Percentiles rank a stretch among this genome's conserved stretches.
Conservation (phyloP, 2,113 vertebrate genomes). For the Mirza zaza region DNA sequence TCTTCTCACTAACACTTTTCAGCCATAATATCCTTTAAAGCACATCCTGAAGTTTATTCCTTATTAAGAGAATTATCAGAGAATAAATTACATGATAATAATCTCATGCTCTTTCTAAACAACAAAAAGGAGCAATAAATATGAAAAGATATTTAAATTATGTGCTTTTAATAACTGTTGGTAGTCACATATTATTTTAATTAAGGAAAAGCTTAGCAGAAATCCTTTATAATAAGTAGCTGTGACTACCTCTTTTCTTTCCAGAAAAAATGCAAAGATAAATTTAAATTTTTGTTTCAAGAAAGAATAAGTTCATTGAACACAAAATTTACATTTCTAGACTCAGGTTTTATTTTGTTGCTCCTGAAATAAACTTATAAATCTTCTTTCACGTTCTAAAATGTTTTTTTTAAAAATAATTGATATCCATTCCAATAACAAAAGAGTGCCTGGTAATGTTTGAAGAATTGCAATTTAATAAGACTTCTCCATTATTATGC, state of each 20-base stretch:
- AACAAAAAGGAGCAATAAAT: conserved; percentile 27
- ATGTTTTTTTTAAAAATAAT: background rate
- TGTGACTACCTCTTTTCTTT: conserved; percentile 22
- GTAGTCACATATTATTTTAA: conserved; percentile 53
- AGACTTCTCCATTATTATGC: background rate
- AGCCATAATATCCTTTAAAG: conserved; percentile 19
- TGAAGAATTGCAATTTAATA: background rate
- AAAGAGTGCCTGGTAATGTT: background rate
- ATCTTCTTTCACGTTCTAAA: background rate
- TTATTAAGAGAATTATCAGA: conserved; percentile 56
- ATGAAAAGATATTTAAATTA: background rate
- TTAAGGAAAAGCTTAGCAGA: background rate
- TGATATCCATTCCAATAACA: background rate
- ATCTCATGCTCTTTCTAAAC: conserved; percentile 22
- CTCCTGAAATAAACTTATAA: background rate
- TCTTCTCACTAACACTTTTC: background rate
- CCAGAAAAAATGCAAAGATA: background rate
- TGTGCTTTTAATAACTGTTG: conserved; percentile 42
- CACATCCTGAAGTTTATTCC: conserved; percentile 6
- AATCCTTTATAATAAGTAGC: conserved; percentile 24
- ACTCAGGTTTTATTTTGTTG: background rate
- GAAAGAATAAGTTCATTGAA: background rate
- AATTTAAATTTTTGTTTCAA: background rate
- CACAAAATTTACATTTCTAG: background rate
- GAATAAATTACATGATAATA: conserved; percentile 7